Percentiles rank a stretch among this genome's conserved stretches.
These are phyloP conservation scores for Xestoiulus laeticollis DNA, from an alignment of 2,888 invertebrate genomes.

Conservation along the genomic window DNA sequence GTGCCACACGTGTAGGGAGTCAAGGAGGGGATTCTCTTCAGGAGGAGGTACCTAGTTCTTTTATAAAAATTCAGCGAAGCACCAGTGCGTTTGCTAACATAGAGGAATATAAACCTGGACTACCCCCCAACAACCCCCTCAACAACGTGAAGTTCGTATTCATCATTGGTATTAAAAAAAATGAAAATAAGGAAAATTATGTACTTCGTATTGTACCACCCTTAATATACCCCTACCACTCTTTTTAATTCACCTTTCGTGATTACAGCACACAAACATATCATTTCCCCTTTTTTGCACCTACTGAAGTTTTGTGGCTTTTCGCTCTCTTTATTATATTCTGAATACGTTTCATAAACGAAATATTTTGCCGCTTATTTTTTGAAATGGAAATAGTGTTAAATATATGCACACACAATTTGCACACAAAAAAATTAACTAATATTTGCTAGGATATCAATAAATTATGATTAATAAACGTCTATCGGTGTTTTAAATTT, in stretches of 20 bases:
- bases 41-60: not conserved
- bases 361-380: not conserved
- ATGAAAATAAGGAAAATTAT: slow-evolving; percentile 15
- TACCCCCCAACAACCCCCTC: not conserved
- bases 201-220: not conserved
- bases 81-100: not conserved
- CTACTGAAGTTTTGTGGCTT: not conserved
- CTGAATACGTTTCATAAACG: not conserved
- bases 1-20: slow-evolving; percentile 19
- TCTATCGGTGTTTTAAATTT: not conserved
- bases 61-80: slow-evolving; percentile 3
- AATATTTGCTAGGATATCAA: not conserved
- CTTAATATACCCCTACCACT: not conserved
- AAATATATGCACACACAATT: not conserved
- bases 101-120: not conserved
- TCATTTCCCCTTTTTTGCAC: slow-evolving; percentile 8
- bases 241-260: not conserved
- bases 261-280: not conserved
- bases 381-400: not conserved
- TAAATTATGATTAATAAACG: not conserved
- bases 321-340: not conserved
- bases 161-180: not conserved
- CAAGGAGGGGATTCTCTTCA: not conserved
- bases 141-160: not conserved
- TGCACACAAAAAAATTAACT: not conserved